Base-by-base conservation (phyloP, 2,113 vertebrate genomes). In the Dascyllus trimaculatus region DNA sequence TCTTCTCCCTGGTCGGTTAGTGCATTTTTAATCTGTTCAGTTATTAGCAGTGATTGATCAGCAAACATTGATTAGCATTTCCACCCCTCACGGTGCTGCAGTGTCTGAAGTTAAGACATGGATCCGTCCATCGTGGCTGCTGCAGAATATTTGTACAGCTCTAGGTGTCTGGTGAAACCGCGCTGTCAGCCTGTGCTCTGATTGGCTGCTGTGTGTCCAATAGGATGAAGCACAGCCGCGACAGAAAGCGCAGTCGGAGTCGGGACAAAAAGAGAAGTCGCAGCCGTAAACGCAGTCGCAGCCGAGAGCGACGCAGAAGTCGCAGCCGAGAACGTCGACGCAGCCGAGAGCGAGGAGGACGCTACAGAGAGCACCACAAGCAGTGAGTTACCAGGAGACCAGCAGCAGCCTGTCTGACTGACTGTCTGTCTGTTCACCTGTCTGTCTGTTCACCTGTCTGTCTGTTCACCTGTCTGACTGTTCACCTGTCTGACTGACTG, bases 171-270 rank as follows among this genome's bases (percentile, higher is more conserved):
- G 35, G 35, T 40, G 1, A 40, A 40, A 40, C 8, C 38, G 5
- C 26, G 26, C 26, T 56, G 19, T 14, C 5, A 6, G 4, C 15
- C 74, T 1, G 19, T 5, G 4, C 22, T 79, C 60, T 86, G 65
- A 89, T 73, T 79, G 70, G 74, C 15, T 40, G 49, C 46, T 9
- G 1, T 38, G 17, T 66, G 24, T 65, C 29, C 8, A 2, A 25
- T 83, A 99, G 97, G 95, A 97, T 96, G 95, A 99, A 96, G 94
- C 97, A 96, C 91, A 98, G 96, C 94, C 94, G 94, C 45, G 97
- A 98, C 79, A 95, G 91, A 88, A 98, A 95, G 86, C 95, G 94
- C 87, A 98, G 97, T 90, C 96, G 91, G 86, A 97, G 97, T 19
- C 94, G 94, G 11, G 98, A 99, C 9, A 94, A 93, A 80, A 98